These are phyloP conservation scores for Corythaeola cristata DNA, from an alignment of 2,113 vertebrate genomes.

Conservation along the genomic window DNA sequence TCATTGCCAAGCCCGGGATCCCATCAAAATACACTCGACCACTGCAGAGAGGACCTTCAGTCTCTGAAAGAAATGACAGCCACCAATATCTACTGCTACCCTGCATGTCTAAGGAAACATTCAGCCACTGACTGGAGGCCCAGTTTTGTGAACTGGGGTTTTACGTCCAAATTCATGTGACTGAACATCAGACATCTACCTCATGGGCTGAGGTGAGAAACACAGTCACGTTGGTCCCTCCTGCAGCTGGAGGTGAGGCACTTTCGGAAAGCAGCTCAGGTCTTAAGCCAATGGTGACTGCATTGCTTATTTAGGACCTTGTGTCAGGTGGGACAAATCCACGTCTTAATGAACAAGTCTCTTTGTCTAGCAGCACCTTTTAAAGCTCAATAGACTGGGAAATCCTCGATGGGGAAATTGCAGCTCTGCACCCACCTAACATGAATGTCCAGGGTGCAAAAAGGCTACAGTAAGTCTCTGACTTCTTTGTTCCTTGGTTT, in stretches of 20 bases:
- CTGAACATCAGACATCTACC: not conserved
- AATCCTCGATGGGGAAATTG: not conserved
- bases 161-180: not conserved
- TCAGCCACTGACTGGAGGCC: not conserved
- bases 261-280: not conserved
- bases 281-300: not conserved
- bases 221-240: not conserved
- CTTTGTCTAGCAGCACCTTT: not conserved
- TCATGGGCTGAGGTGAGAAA: not conserved
- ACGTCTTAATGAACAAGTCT: not conserved
- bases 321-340: not conserved
- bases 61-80: not conserved
- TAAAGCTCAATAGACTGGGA: not conserved
- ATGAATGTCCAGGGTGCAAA: not conserved
- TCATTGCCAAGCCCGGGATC: not conserved
- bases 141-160: not conserved
- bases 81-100: not conserved
- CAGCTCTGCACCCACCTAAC: not conserved
- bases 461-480: not conserved
- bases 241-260: not conserved
- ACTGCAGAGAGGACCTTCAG: not conserved
- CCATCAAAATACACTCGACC: not conserved
- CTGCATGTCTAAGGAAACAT: not conserved
- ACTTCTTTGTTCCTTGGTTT: not conserved
- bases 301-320: not conserved